A percentile compares a stretch with the other conserved stretches of the same genome.
These are phyloP conservation scores for Prunella fulvescens DNA, from an alignment of 2,113 vertebrate genomes.

Conservation along the genomic window DNA sequence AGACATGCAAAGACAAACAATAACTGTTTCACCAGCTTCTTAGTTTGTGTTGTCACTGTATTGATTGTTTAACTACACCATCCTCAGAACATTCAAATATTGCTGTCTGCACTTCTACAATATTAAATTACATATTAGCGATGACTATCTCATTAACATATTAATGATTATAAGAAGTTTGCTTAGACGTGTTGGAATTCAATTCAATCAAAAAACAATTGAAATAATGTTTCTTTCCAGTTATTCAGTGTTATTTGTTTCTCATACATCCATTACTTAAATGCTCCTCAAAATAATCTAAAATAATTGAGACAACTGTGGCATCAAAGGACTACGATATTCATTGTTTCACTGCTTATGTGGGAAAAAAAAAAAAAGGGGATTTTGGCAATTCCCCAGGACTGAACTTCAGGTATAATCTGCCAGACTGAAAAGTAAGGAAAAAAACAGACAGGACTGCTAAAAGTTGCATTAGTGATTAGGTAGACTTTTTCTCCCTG, in stretches of 20 bases:
- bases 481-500: accelerated
- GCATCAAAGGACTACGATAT: neutral
- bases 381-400: neutral
- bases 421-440: neutral
- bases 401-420: neutral
- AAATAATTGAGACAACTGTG: neutral
- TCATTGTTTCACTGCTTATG: neutral
- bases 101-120: neutral
- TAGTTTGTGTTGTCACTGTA: neutral
- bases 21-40: neutral
- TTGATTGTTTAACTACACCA: neutral
- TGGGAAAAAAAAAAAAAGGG: neutral
- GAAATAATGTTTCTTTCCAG: neutral
- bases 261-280: neutral
- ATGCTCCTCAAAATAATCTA: neutral
- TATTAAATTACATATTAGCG: neutral
- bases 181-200: neutral
- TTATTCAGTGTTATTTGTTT: neutral
- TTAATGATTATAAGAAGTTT: neutral
- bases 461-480: neutral
- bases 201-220: neutral
- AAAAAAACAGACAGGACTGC: neutral
- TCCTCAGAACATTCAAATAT: neutral
- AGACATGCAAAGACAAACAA: neutral
- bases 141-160: neutral